Evolutionary conservation across 1,140 invertebrate genomes (phyloP).

Genomic region (Diprion similis): DNA sequence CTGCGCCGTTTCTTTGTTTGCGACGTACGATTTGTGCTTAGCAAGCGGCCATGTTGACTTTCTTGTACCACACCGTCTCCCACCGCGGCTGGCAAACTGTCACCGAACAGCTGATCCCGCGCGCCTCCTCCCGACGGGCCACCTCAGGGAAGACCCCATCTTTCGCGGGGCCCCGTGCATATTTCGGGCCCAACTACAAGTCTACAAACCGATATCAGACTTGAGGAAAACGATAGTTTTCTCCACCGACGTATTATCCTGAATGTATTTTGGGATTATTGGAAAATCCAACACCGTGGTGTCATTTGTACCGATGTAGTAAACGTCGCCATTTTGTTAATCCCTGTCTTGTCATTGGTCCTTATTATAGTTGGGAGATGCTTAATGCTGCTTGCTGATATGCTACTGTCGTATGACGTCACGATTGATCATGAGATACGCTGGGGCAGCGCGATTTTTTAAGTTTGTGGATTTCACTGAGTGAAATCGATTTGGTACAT

Average conservation of each 20-base stretch:
- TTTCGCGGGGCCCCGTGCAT: neutral
- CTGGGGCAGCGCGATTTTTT: too few relatives aligned
- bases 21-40: slow-evolving; percentile 46
- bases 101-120: slow-evolving; percentile 58
- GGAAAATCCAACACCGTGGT: neutral
- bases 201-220: too few relatives aligned
- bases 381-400: too few relatives aligned
- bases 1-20: slow-evolving; percentile 58
- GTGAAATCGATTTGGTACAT: too few relatives aligned
- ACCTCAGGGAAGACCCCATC: neutral
- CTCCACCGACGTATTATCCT: neutral
- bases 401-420: too few relatives aligned
- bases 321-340: too few relatives aligned
- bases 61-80: slow-evolving; percentile 18
- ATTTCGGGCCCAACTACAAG: too few relatives aligned
- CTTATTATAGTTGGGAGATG: too few relatives aligned
- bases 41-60: slow-evolving; percentile 59
- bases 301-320: too few relatives aligned
- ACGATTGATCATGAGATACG: too few relatives aligned
- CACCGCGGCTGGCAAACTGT: slow-evolving; percentile 52
- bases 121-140: slow-evolving; percentile 4
- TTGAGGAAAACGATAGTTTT: neutral
- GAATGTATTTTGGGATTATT: neutral
- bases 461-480: too few relatives aligned
- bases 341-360: too few relatives aligned